Evolutionary conservation across 2,113 vertebrate genomes (phyloP).

Genomic region (Oreochromis spilurus): DNA sequence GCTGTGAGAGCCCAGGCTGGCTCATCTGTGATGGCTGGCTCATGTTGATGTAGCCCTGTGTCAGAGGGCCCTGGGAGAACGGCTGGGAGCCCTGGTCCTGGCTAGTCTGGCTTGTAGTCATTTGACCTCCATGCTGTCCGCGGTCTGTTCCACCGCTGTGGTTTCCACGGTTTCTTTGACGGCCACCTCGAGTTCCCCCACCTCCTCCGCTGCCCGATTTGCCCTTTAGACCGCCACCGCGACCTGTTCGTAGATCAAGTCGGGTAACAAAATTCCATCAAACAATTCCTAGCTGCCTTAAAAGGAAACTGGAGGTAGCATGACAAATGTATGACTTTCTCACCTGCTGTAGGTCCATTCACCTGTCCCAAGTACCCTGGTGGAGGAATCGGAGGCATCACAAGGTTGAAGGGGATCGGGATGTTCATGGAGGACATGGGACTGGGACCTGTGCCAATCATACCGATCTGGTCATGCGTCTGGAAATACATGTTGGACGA

Average conservation of each 20-base stretch:
- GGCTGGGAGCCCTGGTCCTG: slow-evolving; percentile 93
- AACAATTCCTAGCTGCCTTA: background rate
- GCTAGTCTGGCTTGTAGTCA: slow-evolving; percentile 87
- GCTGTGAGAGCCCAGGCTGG: slow-evolving; percentile 93
- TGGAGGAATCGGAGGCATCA: slow-evolving; percentile 94
- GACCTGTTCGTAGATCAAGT: slow-evolving; percentile 70
- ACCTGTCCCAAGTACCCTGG: slow-evolving; percentile 87
- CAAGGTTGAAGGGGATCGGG: slow-evolving; percentile 95
- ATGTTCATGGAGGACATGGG: slow-evolving; percentile 94
- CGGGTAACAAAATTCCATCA: background rate
- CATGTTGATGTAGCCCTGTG: slow-evolving; percentile 96
- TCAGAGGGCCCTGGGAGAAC: slow-evolving; percentile 94
- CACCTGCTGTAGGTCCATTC: slow-evolving; percentile 86
- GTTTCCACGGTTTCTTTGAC: slow-evolving; percentile 84
- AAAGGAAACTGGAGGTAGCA: background rate
- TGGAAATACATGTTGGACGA: slow-evolving; percentile 98
- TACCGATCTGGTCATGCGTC: slow-evolving; percentile 96
- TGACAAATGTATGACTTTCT: background rate
- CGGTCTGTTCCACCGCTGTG: slow-evolving; percentile 79
- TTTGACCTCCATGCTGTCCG: slow-evolving; percentile 78
- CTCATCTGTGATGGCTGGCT: slow-evolving; percentile 98
- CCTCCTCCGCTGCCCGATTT: slow-evolving; percentile 69
- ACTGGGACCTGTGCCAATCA: slow-evolving; percentile 91
- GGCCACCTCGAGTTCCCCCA: slow-evolving; percentile 76
- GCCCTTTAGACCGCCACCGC: slow-evolving; percentile 86